A percentile compares a stretch with the other conserved stretches of the same genome.
Conservation (phyloP, 92 coral and sea anemone genomes). For the Phenganax stokvisi region DNA sequence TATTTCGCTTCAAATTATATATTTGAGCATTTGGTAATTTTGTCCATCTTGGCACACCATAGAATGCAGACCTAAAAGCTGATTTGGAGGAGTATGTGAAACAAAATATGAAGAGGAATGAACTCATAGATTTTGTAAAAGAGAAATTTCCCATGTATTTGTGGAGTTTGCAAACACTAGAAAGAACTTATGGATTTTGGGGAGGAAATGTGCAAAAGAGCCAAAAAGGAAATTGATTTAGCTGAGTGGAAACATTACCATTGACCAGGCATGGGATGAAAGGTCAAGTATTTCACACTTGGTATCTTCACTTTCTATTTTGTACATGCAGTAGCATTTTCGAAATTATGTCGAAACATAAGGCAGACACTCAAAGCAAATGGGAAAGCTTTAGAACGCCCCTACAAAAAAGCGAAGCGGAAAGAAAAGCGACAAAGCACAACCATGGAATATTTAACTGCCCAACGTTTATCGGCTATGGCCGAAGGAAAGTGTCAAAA, state of each 20-base stretch:
- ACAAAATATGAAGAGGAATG: slow-evolving; percentile 1
- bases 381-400: slow-evolving; percentile 36
- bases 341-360: too few species aligned
- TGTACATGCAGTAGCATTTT: too few species aligned
- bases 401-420: slow-evolving; percentile 34
- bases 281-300: too few species aligned
- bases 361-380: neutral
- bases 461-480: slow-evolving; percentile 44
- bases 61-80: neutral
- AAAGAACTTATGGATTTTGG: too few species aligned
- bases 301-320: too few species aligned
- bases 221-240: too few species aligned
- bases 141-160: slow-evolving; percentile 9
- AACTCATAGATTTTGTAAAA: neutral
- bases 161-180: slow-evolving; percentile 29
- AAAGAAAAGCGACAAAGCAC: slow-evolving; percentile 16
- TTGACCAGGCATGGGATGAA: too few species aligned
- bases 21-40: too few species aligned
- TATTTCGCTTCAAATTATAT: too few species aligned
- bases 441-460: slow-evolving; percentile 43
- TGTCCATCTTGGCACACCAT: too few species aligned
- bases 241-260: too few species aligned
- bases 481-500: slow-evolving; percentile 57
- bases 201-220: too few species aligned
- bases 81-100: neutral